Percentiles rank a stretch among this genome's conserved stretches.
phyloP scores from a whole-genome alignment of 2,888 invertebrate species.

The Gisinianus flammeolus region DNA sequence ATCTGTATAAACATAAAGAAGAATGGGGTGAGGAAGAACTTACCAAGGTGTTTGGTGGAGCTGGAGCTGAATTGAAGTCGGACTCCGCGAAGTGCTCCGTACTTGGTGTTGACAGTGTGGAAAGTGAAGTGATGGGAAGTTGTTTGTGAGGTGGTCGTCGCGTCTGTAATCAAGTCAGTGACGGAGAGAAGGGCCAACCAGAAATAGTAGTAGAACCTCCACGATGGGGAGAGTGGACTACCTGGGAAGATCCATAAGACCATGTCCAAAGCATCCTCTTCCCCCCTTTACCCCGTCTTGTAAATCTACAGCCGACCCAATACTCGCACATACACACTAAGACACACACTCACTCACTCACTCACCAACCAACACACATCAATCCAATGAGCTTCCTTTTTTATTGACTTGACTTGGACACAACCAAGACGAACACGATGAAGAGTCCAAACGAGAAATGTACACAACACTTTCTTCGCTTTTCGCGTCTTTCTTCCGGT shows the following conservation, averaged over 20 bases:
- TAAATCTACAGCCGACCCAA: not conserved
- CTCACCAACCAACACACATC: too few species aligned
- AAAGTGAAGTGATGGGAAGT: slow-evolving; percentile 45
- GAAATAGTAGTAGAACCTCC: slow-evolving; percentile 47
- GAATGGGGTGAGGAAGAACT: slow-evolving; percentile 17
- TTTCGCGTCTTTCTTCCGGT: not conserved
- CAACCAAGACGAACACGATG: not conserved
- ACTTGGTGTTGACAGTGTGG: slow-evolving; percentile 56
- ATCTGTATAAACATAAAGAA: not conserved
- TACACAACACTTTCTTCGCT: not conserved
- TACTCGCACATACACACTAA: not conserved
- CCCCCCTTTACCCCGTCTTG: slow-evolving; percentile 21
- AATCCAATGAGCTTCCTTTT: not conserved
- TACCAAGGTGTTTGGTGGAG: slow-evolving; percentile 55
- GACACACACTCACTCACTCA: too few species aligned
- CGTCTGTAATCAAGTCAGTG: slow-evolving; percentile 46
- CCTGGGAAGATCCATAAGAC: slow-evolving; percentile 57
- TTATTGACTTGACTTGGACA: too few species aligned
- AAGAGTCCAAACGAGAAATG: not conserved
- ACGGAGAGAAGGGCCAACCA: slow-evolving; percentile 45
- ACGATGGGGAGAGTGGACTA: slow-evolving; percentile 43
- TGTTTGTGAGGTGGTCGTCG: slow-evolving; percentile 39
- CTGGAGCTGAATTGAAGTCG: slow-evolving; percentile 56
- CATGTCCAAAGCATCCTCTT: slow-evolving; percentile 57
- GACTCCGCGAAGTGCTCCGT: slow-evolving; percentile 55